Evolutionary conservation across 2,113 vertebrate genomes (phyloP).

Genomic region (Platichthys stellatus): DNA sequence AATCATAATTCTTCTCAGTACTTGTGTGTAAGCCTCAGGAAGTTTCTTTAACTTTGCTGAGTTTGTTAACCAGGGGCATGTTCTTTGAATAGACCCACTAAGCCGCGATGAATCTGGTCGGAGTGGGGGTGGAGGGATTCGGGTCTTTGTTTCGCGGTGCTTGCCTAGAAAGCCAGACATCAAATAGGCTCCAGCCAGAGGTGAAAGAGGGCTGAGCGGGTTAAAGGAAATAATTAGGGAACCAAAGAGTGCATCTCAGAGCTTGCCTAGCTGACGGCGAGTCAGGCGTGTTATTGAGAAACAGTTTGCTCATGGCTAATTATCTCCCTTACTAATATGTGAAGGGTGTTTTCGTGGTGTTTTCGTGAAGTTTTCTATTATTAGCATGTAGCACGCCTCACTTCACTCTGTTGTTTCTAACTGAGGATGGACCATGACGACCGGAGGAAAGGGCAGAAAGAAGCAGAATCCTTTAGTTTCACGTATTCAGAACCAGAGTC

Average conservation of each 20-base stretch:
- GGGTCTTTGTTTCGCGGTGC: conserved; percentile 31
- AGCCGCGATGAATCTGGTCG: conserved; percentile 33
- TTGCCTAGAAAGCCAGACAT: conserved; percentile 39
- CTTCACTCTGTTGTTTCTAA: background rate
- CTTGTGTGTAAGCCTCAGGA: background rate
- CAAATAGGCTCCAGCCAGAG: conserved; percentile 51
- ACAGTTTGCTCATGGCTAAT: background rate
- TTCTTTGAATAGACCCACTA: conserved; percentile 45
- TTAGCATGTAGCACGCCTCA: background rate
- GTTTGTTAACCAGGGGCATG: background rate
- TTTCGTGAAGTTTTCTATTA: background rate
- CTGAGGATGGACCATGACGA: background rate
- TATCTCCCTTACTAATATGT: conserved; percentile 1
- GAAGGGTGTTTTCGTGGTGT: too few species aligned
- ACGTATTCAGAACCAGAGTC: too few species aligned
- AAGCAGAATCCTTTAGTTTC: background rate
- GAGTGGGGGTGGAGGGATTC: background rate
- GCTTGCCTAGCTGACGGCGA: background rate
- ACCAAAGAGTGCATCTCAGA: conserved; percentile 13
- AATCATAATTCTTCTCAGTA: conserved; percentile 49
- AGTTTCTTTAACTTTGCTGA: conserved; percentile 15
- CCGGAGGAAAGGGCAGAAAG: background rate
- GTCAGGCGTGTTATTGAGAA: conserved; percentile 1
- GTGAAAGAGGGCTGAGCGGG: conserved; percentile 50
- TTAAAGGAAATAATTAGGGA: conserved; percentile 59